Evolutionary conservation across 2,113 vertebrate genomes (phyloP).

Genomic region (Tachysurus fulvidraco): DNA sequence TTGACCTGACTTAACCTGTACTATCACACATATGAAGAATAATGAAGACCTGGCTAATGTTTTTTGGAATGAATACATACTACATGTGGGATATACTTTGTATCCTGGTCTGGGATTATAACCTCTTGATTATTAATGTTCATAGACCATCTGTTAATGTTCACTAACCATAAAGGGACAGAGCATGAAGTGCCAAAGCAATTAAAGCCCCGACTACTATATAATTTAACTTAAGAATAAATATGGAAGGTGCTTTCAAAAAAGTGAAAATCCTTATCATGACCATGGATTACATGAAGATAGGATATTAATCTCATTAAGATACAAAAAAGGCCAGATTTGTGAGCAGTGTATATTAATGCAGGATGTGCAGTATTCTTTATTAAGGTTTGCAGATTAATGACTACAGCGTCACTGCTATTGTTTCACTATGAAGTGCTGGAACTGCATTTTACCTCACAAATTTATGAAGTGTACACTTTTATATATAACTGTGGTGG

Average conservation of each 20-base stretch:
- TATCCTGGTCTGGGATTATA: background rate
- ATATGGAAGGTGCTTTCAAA: background rate
- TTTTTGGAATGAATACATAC: background rate
- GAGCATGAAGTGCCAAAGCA: background rate
- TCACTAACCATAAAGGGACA: background rate
- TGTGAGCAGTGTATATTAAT: background rate
- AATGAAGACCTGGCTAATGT: background rate
- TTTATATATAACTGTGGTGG: background rate
- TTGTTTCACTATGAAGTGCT: background rate
- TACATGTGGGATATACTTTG: background rate
- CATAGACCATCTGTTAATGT: background rate
- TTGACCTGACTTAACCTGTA: background rate
- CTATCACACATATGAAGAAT: background rate
- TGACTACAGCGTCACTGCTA: background rate
- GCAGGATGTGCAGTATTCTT: background rate
- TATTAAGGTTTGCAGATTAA: background rate
- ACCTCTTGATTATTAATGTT: background rate
- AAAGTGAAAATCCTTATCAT: background rate
- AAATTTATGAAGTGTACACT: background rate
- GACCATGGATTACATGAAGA: background rate
- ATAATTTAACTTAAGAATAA: background rate
- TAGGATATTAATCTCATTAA: conserved; percentile 7
- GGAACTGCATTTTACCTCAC: background rate
- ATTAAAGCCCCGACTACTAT: background rate
- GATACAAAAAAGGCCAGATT: background rate